These are phyloP conservation scores for Castor canadensis DNA, from an alignment of 2,113 vertebrate genomes.

Conservation along the genomic window DNA sequence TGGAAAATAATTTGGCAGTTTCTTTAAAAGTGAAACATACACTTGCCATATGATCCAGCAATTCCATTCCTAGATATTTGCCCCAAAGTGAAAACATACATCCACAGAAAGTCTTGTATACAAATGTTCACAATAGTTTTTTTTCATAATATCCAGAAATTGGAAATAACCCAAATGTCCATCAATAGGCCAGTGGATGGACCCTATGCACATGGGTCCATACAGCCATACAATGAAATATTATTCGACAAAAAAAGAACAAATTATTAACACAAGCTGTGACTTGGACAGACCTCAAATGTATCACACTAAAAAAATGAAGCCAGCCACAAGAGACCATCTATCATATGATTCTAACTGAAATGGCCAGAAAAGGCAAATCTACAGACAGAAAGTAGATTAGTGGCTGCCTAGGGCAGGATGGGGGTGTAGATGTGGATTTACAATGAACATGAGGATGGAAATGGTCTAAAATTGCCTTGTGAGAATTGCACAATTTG, in stretches of 20 bases:
- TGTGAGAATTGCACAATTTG: not conserved
- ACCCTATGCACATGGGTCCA: no score
- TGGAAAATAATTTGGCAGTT: not conserved
- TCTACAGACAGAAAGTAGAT: not conserved
- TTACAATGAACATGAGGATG: not conserved
- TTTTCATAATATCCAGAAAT: not conserved
- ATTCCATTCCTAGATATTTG: constrained; percentile 32
- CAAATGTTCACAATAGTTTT: not conserved
- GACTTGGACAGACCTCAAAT: not conserved
- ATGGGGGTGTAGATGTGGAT: not conserved
- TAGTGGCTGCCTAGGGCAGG: not conserved
- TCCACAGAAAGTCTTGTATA: not conserved
- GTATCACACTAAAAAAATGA: not conserved
- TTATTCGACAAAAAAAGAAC: not conserved
- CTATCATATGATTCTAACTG: not conserved
- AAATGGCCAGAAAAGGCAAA: not conserved
- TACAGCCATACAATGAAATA: not conserved
- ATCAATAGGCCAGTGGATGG: not conserved
- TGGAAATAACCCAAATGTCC: not conserved
- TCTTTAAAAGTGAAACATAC: not conserved
- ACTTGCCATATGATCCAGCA: not conserved
- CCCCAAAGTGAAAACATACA: not conserved
- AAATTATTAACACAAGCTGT: not conserved
- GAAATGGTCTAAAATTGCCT: not conserved
- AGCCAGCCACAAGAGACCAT: not conserved